These are phyloP conservation scores for Mesopsocus fuscifrons DNA, from an alignment of 2,888 invertebrate genomes.

Conservation along the genomic window DNA sequence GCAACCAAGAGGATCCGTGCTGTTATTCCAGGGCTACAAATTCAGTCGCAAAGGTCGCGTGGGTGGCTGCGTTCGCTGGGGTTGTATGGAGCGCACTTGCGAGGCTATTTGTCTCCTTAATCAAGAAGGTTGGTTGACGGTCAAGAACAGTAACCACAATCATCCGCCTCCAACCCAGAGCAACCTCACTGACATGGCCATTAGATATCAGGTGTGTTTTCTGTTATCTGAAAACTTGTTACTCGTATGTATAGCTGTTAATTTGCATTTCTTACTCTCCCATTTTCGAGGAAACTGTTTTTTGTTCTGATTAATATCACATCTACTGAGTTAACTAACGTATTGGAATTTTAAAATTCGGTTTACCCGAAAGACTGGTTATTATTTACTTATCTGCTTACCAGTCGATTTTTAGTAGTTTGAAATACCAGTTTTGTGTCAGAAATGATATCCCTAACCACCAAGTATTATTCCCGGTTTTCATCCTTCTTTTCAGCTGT, in stretches of 20 bases:
- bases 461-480: neutral
- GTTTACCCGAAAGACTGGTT: no score
- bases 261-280: no score
- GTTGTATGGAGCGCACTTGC: neutral
- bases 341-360: no score
- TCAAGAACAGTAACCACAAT: neutral
- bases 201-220: neutral
- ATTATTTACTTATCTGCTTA: no score
- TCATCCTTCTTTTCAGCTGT: constrained; percentile 6
- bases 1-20: neutral
- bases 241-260: no score
- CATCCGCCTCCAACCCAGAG: neutral
- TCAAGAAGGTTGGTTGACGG: neutral
- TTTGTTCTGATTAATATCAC: no score
- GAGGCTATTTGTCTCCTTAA: neutral
- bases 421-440: no score
- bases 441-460: no score
- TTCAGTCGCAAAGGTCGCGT: neutral
- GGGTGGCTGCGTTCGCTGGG: neutral
- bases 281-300: no score
- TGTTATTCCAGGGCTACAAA: constrained; percentile 4
- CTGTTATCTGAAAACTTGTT: neutral
- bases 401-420: no score
- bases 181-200: neutral
- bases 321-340: no score